Evolutionary conservation across 2,888 invertebrate genomes (phyloP).

Genomic region (Phragmatobia fuliginosa): DNA sequence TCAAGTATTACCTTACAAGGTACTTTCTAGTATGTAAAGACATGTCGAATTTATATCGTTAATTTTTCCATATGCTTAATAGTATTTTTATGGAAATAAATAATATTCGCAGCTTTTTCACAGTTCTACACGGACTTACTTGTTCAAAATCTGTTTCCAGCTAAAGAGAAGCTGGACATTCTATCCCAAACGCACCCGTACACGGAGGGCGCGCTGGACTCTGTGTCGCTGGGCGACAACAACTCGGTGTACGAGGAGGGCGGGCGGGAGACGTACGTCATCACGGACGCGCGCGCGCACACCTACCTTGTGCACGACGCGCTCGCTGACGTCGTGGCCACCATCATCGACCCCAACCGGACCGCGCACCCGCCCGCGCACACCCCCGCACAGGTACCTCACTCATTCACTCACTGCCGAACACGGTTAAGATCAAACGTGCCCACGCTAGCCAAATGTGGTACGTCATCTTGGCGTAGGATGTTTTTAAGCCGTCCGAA

Average conservation of each 20-base stretch:
- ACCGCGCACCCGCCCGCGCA: too few species aligned
- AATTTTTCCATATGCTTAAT: too few species aligned
- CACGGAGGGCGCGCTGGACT: constrained; percentile 62
- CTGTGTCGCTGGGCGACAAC: constrained; percentile 57
- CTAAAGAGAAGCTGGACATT: constrained; percentile 71
- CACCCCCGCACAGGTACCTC: constrained; percentile 2
- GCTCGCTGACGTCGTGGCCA: constrained; percentile 61
- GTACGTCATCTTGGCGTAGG: too few species aligned
- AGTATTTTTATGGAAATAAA: too few species aligned
- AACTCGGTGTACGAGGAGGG: constrained; percentile 50
- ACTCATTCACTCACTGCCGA: too few species aligned
- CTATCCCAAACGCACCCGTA: constrained; percentile 52
- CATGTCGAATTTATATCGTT: too few species aligned
- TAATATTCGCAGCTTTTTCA: too few species aligned
- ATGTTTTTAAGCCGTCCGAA: too few species aligned
- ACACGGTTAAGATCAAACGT: too few species aligned
- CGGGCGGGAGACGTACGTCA: constrained; percentile 73
- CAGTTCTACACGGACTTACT: background rate
- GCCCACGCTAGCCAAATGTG: too few species aligned
- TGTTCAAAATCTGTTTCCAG: constrained; percentile 36
- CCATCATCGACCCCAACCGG: constrained; percentile 62
- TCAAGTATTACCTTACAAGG: too few species aligned
- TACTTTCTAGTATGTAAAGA: too few species aligned
- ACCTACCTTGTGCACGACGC: constrained; percentile 75
- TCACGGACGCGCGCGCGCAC: constrained; percentile 72